Base-by-base conservation (phyloP, 2,797 vertebrate genomes). In the Sebastes aleutianus region DNA sequence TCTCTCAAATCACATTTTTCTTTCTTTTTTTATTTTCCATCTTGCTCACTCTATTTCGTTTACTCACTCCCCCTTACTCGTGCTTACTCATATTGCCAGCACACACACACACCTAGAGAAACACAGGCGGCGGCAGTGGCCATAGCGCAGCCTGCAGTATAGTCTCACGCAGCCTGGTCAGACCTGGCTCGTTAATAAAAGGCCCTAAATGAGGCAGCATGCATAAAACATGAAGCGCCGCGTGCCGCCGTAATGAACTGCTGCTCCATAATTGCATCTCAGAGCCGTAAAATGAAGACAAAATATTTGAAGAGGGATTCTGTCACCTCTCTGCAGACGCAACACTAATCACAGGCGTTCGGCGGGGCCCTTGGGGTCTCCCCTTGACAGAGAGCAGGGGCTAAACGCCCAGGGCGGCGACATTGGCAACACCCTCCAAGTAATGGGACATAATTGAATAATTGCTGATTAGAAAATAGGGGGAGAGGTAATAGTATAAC, bases 281-380 rank as follows among this genome's bases (percentile, higher is more conserved):
- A 88, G 92, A 92, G 94, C 93, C 85, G 91, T 94, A 94, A 95
- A 96, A 96, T 96, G 95, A 96, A 96, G 95, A 95, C 95, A 96
- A 96, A 96, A 96, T 95, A 96, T 96, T 96, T 96, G 94, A 96
- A 96, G 93, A 95, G 94, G 94, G 94, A 95, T 96, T 94, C 94
- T 96, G 96, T 96, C 95, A 96, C 95, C 95, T 95, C 93, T 93
- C 91, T 92, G 93, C 94, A 94, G 93, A 92, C 65, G 91, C 92
- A 94, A 94, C 95, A 96, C 95, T 96, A 96, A 96, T 96, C 95
- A 96, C 89, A 93, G 83, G 89, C 91, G 29, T 92, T 92, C 84
- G 47, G 80, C 82, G 8, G 89, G 89, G 86, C 92, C 93, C 93
- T 80, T 78, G 76, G 93, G 93, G 89, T 91, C 85, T 85, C 82